These are phyloP conservation scores for Sitophilus oryzae DNA, from an alignment of 1,140 invertebrate species.

Conservation along the genomic window DNA sequence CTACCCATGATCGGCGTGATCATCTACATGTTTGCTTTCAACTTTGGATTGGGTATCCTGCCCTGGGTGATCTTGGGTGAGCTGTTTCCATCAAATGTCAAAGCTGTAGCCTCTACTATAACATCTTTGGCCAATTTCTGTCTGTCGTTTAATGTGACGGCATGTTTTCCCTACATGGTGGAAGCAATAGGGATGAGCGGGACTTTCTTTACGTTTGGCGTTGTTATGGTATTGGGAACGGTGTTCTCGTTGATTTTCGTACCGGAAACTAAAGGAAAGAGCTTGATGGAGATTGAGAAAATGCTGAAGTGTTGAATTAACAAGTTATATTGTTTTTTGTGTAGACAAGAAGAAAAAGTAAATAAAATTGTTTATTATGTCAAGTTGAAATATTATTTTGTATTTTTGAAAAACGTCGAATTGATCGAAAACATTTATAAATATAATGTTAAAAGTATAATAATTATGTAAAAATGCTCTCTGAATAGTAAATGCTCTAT, in stretches of 20 bases:
- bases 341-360: neutral
- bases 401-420: too few species aligned
- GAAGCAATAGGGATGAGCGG: slow-evolving; percentile 56
- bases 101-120: slow-evolving; percentile 63
- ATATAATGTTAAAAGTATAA: too few species aligned
- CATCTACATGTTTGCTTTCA: slow-evolving; percentile 29
- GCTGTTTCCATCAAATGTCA: slow-evolving; percentile 69
- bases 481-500: too few species aligned
- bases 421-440: too few species aligned
- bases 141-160: slow-evolving; percentile 70
- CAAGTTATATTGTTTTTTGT: neutral
- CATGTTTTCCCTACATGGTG: slow-evolving; percentile 58
- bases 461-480: too few species aligned
- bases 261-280: slow-evolving; percentile 32
- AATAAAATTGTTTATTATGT: too few species aligned
- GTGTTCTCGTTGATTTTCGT: slow-evolving; percentile 51
- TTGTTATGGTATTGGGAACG: slow-evolving; percentile 53
- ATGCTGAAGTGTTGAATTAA: slow-evolving; percentile 15
- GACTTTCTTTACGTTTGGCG: slow-evolving; percentile 73
- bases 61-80: slow-evolving; percentile 80
- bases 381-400: too few species aligned
- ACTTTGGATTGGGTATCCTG: slow-evolving; percentile 67
- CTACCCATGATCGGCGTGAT: slow-evolving; percentile 31
- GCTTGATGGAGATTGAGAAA: slow-evolving; percentile 29
- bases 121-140: slow-evolving; percentile 70